These are phyloP conservation scores for Cremastobaeus sp. DNA, from an alignment of 2,888 invertebrate species.

Conservation along the genomic window DNA sequence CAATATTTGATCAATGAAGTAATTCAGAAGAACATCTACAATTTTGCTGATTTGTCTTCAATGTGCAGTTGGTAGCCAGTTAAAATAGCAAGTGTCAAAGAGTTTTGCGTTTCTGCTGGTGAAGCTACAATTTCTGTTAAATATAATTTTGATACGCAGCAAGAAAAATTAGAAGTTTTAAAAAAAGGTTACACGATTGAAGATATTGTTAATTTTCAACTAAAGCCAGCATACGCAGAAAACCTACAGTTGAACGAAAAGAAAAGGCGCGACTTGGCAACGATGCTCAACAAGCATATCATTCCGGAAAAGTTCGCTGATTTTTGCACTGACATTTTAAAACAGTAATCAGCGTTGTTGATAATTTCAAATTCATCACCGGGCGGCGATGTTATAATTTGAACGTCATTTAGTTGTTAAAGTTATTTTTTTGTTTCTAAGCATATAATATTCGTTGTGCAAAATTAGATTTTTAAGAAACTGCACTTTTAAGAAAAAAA, in stretches of 20 bases:
- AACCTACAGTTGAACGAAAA: background rate
- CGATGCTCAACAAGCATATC: background rate
- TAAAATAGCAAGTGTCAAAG: background rate
- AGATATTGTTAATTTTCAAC: background rate
- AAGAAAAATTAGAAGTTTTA: background rate
- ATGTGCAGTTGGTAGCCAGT: background rate
- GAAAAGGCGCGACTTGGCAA: background rate
- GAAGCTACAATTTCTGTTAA: background rate
- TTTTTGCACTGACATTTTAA: background rate
- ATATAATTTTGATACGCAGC: background rate
- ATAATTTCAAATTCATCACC: too few species aligned
- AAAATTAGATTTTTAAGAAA: too few species aligned
- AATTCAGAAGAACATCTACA: background rate
- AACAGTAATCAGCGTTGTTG: too few species aligned
- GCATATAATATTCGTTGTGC: too few species aligned
- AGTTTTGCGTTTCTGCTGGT: background rate
- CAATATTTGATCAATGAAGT: conserved; percentile 2
- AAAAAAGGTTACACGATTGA: background rate
- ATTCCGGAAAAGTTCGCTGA: background rate
- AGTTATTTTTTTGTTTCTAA: too few species aligned
- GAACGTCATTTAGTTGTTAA: too few species aligned
- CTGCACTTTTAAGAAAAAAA: too few species aligned
- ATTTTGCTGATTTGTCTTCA: background rate
- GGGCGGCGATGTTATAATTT: too few species aligned
- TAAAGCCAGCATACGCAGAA: background rate